phyloP scores from a whole-genome alignment of 2,888 invertebrate species.

The Melinopterus prodromus region DNA sequence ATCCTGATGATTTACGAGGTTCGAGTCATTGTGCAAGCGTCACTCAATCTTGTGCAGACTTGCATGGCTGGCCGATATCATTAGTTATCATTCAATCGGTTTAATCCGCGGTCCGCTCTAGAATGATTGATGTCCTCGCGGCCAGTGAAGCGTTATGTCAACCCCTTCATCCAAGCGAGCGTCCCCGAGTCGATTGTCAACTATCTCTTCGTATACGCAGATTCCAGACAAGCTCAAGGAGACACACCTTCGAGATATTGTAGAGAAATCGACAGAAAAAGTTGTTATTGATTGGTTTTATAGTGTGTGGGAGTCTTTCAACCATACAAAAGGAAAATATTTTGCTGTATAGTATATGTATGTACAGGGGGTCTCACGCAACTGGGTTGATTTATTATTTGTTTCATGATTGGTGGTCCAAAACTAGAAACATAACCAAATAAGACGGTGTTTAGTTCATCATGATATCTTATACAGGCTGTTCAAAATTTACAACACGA shows the following conservation, averaged over 20 bases:
- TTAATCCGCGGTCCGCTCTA: background rate
- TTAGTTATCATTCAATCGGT: slow-evolving; percentile 4
- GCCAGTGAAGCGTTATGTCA: background rate
- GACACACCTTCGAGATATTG: background rate
- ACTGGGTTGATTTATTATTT: no score
- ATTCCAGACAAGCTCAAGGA: background rate
- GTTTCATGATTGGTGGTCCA: no score
- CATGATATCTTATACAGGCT: no score
- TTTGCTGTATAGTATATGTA: no score
- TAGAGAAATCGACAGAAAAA: background rate
- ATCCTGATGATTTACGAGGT: background rate
- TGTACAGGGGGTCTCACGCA: no score
- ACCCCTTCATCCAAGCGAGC: background rate
- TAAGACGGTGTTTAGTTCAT: no score
- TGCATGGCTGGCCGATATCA: background rate
- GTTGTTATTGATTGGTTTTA: background rate
- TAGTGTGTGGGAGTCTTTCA: no score
- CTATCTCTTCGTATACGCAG: background rate
- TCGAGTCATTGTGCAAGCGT: background rate
- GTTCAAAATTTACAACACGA: no score
- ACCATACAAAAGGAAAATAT: no score
- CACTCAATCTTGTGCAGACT: background rate
- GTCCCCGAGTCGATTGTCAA: background rate
- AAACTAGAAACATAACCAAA: no score
- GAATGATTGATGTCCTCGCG: background rate